Conservation (phyloP, 2,888 invertebrate genomes). For the Julus scandinavius region DNA sequence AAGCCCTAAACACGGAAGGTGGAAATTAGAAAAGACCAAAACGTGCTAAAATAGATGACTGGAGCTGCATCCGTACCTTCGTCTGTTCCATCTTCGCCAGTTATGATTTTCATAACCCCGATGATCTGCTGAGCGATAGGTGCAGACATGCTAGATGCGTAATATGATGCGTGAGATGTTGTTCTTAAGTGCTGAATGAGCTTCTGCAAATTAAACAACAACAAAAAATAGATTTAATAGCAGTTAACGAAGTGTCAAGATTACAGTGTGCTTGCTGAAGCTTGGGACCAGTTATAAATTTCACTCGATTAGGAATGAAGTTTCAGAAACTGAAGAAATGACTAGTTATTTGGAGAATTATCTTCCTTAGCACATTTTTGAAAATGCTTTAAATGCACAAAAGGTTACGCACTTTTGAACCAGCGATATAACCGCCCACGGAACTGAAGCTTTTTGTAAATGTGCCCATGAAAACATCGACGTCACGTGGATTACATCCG, state of each 20-base stretch:
- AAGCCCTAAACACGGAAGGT: constrained; percentile 62
- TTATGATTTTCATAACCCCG: constrained; percentile 85
- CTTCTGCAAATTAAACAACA: constrained; percentile 68
- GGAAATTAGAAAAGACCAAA: neutral
- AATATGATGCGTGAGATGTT: constrained; percentile 84
- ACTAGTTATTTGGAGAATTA: too few species aligned
- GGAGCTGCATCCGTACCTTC: constrained; percentile 68
- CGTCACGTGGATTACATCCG: constrained; percentile 68
- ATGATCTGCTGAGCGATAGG: constrained; percentile 93
- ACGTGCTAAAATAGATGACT: neutral
- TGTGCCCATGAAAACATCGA: constrained; percentile 72
- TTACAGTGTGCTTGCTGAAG: too few species aligned
- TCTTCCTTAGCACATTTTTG: too few species aligned
- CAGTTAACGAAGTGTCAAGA: too few species aligned
- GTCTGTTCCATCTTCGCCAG: constrained; percentile 82
- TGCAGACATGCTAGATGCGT: constrained; percentile 89
- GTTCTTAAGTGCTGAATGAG: constrained; percentile 81
- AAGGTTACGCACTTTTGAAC: constrained; percentile 65
- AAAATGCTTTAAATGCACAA: too few species aligned
- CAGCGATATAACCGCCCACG: constrained; percentile 70
- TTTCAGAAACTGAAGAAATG: too few species aligned
- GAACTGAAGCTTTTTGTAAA: constrained; percentile 71
- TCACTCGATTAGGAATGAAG: too few species aligned
- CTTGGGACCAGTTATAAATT: too few species aligned
- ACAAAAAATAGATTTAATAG: too few species aligned